Percentiles rank a stretch among this genome's conserved stretches.
phyloP scores from a whole-genome alignment of 2,888 invertebrate genomes.

The Abrostola tripartita region DNA sequence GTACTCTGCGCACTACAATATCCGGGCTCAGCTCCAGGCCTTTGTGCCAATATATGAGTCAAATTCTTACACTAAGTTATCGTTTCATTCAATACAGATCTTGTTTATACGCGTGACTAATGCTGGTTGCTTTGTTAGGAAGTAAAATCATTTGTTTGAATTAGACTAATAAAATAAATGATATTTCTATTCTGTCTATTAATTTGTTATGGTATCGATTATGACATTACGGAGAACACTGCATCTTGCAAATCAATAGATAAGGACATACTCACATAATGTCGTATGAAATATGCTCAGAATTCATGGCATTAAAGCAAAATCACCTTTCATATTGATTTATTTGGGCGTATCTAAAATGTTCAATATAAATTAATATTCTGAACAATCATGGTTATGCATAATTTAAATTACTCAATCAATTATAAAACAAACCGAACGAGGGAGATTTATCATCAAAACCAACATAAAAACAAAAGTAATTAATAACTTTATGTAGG shows the following conservation, averaged over 20 bases:
- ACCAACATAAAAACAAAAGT: conserved; percentile 11
- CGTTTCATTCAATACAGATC: conserved; percentile 39
- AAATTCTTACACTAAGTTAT: conserved; percentile 55
- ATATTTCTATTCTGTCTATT: no score
- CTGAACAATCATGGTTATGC: not conserved
- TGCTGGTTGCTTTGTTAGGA: conserved; percentile 7
- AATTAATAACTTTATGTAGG: not conserved
- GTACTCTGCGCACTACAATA: conserved; percentile 62
- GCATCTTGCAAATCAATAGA: no score
- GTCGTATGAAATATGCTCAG: no score
- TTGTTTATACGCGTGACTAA: conserved; percentile 11
- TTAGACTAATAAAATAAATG: no score
- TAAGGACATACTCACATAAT: no score
- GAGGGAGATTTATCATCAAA: not conserved
- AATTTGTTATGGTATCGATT: no score
- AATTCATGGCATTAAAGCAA: no score
- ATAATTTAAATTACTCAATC: not conserved
- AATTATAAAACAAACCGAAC: not conserved
- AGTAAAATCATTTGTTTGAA: no score
- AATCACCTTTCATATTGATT: no score
- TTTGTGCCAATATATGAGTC: conserved; percentile 69
- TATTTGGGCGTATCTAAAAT: no score
- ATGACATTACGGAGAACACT: no score
- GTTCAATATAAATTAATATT: no score
- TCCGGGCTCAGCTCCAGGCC: conserved; percentile 73